Base-by-base conservation (phyloP, 2,797 vertebrate species). In the Epinephelus awoara region DNA sequence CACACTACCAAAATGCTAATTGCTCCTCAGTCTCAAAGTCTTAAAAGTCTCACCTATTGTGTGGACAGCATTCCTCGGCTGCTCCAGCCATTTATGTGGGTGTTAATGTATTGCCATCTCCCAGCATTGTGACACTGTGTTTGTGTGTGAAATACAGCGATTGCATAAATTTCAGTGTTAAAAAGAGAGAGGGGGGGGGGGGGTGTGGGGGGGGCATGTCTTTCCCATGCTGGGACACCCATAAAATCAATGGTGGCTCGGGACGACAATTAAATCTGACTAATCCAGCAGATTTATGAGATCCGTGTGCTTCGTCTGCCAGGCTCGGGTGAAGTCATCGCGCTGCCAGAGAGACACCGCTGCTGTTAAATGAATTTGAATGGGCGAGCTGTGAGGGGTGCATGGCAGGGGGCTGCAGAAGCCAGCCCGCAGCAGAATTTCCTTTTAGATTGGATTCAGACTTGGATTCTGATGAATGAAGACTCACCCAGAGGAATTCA, bases 71-170 rank as follows among this genome's bases (percentile, higher is more conserved):
- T 94, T 92, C 93, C 91, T 92, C 34, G 74, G 77, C 88, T 68
- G 82, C 92, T 87, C 56, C 68, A 57, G 81, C 89, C 88, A 87
- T 93, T 93, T 92, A 85, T 85, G 83, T 93, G 94, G 93, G 89
- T 92, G 94, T 94, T 94, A 92, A 93, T 95, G 92, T 95, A 94
- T 95, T 93, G 94, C 95, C 94, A 93, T 95, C 92, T 94, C 92
- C 90, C 80, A 82, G 91, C 89, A 72, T 89, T 83, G 88, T 88
- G 88, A 86, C 88, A 80, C 76, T 23, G 77, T 83, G 85, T 88
- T 84, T 82, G 88, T 77, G 85, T 80, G 87, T 89, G 88, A 91
- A 94, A 93, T 94, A 93, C 86, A 92, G 85, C 59, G n/a, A 92
- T 91, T 91, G 89, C 92, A 95, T 95, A 94, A 86, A 95, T 95